Evolutionary conservation across 2,888 invertebrate species (phyloP).

Genomic region (Pollenia amentaria): DNA sequence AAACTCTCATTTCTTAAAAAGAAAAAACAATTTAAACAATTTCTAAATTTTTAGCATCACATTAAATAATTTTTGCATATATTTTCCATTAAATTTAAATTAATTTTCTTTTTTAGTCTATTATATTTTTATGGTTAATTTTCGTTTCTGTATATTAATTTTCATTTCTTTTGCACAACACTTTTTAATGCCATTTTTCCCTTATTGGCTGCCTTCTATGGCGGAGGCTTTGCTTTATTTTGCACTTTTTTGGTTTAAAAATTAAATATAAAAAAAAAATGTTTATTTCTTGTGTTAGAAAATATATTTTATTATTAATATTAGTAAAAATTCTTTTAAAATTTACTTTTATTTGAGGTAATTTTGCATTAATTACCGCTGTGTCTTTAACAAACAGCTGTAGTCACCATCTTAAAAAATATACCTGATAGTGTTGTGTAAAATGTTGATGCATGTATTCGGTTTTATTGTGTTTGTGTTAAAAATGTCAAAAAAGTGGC

Average conservation of each 20-base stretch:
- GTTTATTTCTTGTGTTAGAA: not conserved
- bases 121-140: not conserved
- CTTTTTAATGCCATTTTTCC: constrained; percentile 23
- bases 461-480: not conserved
- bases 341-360: constrained; percentile 77
- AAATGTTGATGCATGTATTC: constrained; percentile 29
- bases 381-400: constrained; percentile 78
- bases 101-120: constrained; percentile 1
- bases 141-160: constrained; percentile 5
- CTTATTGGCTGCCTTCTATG: constrained; percentile 7
- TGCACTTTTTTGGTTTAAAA: not conserved
- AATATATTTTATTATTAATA: constrained; percentile 26
- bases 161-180: constrained; percentile 55
- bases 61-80: constrained; percentile 54
- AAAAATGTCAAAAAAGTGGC: constrained; percentile 1
- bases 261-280: not conserved
- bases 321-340: constrained; percentile 55
- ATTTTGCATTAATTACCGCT: constrained; percentile 76
- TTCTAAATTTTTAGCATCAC: not conserved
- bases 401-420: constrained; percentile 79
- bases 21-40: too few relatives aligned
- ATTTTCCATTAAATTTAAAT: constrained; percentile 8
- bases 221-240: not conserved
- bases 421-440: constrained; percentile 63
- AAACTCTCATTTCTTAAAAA: not conserved